Evolutionary conservation across 2,888 invertebrate genomes (phyloP), one percentile per base, ranked within the genome.

Genomic region (Aspidiotus destructor): DNA sequence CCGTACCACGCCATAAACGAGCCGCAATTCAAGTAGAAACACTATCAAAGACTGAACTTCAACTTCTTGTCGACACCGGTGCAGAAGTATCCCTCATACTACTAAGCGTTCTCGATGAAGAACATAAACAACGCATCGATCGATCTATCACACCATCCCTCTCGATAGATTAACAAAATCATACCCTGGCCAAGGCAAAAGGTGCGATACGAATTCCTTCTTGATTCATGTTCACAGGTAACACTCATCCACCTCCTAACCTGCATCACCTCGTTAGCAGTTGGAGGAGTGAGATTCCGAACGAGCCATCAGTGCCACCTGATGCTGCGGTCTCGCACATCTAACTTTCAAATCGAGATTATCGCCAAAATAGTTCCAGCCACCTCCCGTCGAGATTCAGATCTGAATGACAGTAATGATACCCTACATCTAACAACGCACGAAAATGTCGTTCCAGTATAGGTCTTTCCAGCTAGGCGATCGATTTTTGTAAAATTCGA

Each of bases 221-320:
- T 44, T 44, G 48, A 44, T 44, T 44, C 48, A 44, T 44, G 48
- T 44, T 44, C 48, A 44, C 48, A 44, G 48, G 48, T 44, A 44
- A 44, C 48, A 44, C 48, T 44, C 48, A 44, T 44, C n/a, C 48
- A 44, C 48, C 48, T 44, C 48, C 48, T 44, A 44, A 44, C 48
- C 48, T 44, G 48, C 48, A 44, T 44, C 48, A 44, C n/a, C 48
- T 44, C 48, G 48, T 44, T 44, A 44, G 48, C 48, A 44, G 48
- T 44, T 44, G 48, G 48, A 44, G 48, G 48, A 44, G 48, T 44
- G 48, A 44, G 48, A 44, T 44, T 44, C 48, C 13, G 48, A 44
- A 44, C 48, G 48, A 44, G 48, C 48, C 48, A 44, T 44, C 48
- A 44, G 48, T 44, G 48, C 48, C 48, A 44, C 48, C 48, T 44